Evolutionary conservation across 1,140 invertebrate genomes (phyloP).

Genomic region (Hyphantria cunea): DNA sequence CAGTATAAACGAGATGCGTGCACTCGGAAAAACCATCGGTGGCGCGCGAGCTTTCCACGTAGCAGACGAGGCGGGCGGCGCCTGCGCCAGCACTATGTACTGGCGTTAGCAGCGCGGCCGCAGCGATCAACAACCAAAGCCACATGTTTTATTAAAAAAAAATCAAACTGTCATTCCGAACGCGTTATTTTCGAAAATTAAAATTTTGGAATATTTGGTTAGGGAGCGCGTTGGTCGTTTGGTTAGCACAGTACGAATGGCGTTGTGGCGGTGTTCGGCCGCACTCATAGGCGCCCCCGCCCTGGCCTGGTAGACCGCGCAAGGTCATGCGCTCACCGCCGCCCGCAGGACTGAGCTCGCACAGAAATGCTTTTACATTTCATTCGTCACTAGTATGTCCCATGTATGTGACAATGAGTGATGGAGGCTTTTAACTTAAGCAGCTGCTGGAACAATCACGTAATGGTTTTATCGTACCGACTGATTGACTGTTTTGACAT

Average conservation of each 20-base stretch:
- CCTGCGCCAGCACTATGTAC: conserved; percentile 64
- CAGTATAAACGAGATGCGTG: conserved; percentile 78
- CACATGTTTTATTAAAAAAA: conserved; percentile 54
- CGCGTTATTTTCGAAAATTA: conserved; percentile 49
- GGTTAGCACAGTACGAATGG: conserved; percentile 66
- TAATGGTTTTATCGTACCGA: conserved; percentile 7
- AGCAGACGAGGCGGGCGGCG: conserved; percentile 76
- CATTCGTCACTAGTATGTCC: conserved; percentile 25
- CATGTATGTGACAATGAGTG: conserved; percentile 16
- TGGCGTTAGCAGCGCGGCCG: conserved; percentile 49
- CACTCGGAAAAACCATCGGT: conserved; percentile 63
- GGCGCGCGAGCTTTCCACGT: conserved; percentile 62
- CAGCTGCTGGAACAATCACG: conserved; percentile 10
- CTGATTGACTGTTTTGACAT: conserved; percentile 4
- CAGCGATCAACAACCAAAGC: conserved; percentile 60
- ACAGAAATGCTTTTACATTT: conserved; percentile 23
- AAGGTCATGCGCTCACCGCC: conserved; percentile 65
- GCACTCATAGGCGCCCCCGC: conserved; percentile 71
- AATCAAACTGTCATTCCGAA: conserved; percentile 61
- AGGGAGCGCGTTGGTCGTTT: conserved; percentile 65
- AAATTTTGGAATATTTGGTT: conserved; percentile 28
- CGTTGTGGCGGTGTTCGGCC: conserved; percentile 43
- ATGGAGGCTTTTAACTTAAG: conserved; percentile 18
- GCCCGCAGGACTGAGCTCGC: conserved; percentile 13
- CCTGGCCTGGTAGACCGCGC: conserved; percentile 48